Conservation (phyloP, 2,888 invertebrate genomes). For the Miltochrista miniata region DNA sequence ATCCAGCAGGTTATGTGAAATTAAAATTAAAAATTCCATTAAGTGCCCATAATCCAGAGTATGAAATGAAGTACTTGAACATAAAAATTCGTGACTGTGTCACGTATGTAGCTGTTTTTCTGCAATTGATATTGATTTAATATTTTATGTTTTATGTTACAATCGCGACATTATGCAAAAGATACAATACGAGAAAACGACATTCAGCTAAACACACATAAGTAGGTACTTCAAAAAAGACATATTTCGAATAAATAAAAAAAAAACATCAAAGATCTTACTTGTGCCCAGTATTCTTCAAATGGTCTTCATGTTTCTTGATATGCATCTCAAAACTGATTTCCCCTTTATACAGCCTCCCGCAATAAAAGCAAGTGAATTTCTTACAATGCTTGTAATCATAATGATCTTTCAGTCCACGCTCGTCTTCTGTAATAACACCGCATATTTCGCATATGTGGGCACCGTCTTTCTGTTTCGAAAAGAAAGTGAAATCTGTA, state of each 20-base stretch:
- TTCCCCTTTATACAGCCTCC: slow-evolving; percentile 64
- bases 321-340: slow-evolving; percentile 65
- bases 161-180: too few relatives aligned
- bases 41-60: too few relatives aligned
- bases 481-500: not conserved
- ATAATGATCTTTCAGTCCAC: slow-evolving; percentile 50
- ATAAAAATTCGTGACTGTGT: too few relatives aligned
- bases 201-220: not conserved
- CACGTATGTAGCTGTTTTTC: too few relatives aligned
- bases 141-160: too few relatives aligned
- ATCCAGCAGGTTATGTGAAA: too few relatives aligned
- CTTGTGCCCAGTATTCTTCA: slow-evolving; percentile 6
- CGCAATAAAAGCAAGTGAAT: slow-evolving; percentile 72
- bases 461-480: slow-evolving; percentile 33
- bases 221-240: not conserved
- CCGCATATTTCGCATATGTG: slow-evolving; percentile 70
- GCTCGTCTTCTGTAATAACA: slow-evolving; percentile 46
- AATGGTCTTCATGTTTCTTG: slow-evolving; percentile 63
- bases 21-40: too few relatives aligned
- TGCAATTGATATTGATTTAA: too few relatives aligned
- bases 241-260: not conserved
- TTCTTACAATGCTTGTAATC: slow-evolving; percentile 60
- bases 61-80: too few relatives aligned
- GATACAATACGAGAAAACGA: too few relatives aligned
- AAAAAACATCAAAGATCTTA: too few relatives aligned